Conservation (phyloP, 2,888 invertebrate genomes). For the Blera fallax region DNA sequence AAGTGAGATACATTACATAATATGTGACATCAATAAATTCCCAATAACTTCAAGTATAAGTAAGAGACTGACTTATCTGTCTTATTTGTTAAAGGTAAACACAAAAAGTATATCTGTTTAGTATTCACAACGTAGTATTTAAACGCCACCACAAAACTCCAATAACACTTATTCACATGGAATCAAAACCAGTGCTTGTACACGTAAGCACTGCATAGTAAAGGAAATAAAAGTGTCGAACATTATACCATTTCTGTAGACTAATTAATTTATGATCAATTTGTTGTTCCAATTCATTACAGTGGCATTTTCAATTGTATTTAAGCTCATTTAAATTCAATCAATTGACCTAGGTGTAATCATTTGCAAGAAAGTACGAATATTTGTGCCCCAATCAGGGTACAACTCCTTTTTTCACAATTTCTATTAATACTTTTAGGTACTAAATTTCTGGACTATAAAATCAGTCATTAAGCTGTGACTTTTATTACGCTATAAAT, state of each 20-base stretch:
- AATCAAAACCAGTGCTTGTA: neutral
- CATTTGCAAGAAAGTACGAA: neutral
- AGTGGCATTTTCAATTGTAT: conserved; percentile 6
- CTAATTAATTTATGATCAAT: conserved; percentile 4
- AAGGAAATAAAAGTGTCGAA: neutral
- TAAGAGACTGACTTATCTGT: neutral
- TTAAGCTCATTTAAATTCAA: conserved; percentile 14
- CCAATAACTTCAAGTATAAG: neutral
- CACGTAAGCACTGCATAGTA: neutral
- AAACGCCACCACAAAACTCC: neutral
- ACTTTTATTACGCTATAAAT: neutral
- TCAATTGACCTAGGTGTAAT: neutral
- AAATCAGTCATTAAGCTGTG: neutral
- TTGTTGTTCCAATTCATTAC: neutral
- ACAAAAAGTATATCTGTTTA: neutral
- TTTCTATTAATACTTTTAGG: neutral
- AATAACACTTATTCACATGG: neutral
- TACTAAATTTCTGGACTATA: neutral
- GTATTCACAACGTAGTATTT: neutral
- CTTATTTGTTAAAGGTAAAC: neutral
- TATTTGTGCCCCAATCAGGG: neutral
- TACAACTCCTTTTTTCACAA: neutral
- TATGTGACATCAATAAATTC: conserved; percentile 1
- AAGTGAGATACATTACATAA: neutral
- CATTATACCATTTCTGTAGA: neutral